Conservation (phyloP, 2,113 vertebrate species). For the Cnemophilus loriae region DNA sequence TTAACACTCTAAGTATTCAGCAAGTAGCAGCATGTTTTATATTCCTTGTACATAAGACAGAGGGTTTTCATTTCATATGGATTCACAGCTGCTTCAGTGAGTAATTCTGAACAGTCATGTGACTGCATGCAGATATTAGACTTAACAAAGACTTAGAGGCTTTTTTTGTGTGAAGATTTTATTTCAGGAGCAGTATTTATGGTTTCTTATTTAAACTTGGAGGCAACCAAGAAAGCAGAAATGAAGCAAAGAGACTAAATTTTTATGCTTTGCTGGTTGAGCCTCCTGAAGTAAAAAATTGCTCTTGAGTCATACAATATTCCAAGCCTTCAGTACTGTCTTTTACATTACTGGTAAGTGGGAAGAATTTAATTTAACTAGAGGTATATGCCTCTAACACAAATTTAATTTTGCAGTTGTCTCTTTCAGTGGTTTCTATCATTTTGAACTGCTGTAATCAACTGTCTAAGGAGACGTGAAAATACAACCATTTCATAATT, state of each 20-base stretch:
- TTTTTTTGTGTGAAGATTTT: neutral
- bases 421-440: neutral
- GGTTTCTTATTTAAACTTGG: constrained; percentile 25
- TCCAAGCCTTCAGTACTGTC: neutral
- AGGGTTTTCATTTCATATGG: neutral
- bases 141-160: neutral
- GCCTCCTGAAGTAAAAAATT: neutral
- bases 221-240: constrained; percentile 23
- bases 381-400: neutral
- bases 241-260: neutral
- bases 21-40: neutral
- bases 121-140: neutral
- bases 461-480: neutral
- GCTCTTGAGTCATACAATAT: neutral
- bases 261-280: constrained; percentile 7
- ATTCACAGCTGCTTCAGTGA: constrained; percentile 24
- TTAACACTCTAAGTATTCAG: neutral
- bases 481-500: neutral
- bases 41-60: neutral
- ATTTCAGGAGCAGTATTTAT: constrained; percentile 49
- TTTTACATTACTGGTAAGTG: neutral
- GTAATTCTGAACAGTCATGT: constrained; percentile 19
- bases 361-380: neutral
- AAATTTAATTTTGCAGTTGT: constrained; percentile 4
- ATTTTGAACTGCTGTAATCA: neutral